Percentiles rank a stretch among this genome's conserved stretches.
Conservation (phyloP, 2,888 invertebrate species). For the Peribatodes rhomboidaria region DNA sequence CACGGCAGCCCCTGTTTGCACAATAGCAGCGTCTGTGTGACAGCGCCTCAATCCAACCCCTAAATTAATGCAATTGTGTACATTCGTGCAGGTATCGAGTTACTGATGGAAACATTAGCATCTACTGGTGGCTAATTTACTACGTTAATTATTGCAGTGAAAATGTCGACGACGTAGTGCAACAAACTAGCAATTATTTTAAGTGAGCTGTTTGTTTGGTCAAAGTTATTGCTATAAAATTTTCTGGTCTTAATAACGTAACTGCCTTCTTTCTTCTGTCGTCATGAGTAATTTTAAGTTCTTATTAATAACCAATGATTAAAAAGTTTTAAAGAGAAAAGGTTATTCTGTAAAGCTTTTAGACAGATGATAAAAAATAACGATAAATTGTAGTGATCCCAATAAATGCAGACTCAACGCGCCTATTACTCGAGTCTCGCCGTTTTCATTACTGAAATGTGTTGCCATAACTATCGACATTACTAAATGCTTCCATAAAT, state of each 20-base stretch:
- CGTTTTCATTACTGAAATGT: conserved; percentile 50
- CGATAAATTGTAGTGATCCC: conserved; percentile 20
- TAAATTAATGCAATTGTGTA: conserved; percentile 85
- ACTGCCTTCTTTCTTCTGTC: not conserved
- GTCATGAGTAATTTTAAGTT: not conserved
- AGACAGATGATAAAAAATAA: conserved; percentile 14
- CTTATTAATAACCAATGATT: not conserved
- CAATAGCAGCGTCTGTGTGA: conserved; percentile 73
- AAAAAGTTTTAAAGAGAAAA: no score
- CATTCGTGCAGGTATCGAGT: conserved; percentile 82
- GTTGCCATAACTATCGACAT: conserved; percentile 62
- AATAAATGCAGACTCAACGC: conserved; percentile 12
- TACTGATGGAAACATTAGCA: conserved; percentile 80
- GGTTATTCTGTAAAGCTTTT: not conserved
- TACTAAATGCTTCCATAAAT: conserved; percentile 68
- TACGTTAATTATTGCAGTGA: conserved; percentile 23
- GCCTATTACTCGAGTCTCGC: conserved; percentile 47
- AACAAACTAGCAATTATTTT: conserved; percentile 14
- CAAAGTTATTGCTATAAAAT: conserved; percentile 32
- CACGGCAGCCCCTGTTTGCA: conserved; percentile 75
- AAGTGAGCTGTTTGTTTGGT: conserved; percentile 16
- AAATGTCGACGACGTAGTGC: conserved; percentile 21
- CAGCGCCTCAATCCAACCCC: conserved; percentile 76
- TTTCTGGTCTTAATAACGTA: not conserved
- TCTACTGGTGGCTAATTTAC: conserved; percentile 50